phyloP scores from a whole-genome alignment of 2,113 vertebrate species.

The Sceloporus undulatus region DNA sequence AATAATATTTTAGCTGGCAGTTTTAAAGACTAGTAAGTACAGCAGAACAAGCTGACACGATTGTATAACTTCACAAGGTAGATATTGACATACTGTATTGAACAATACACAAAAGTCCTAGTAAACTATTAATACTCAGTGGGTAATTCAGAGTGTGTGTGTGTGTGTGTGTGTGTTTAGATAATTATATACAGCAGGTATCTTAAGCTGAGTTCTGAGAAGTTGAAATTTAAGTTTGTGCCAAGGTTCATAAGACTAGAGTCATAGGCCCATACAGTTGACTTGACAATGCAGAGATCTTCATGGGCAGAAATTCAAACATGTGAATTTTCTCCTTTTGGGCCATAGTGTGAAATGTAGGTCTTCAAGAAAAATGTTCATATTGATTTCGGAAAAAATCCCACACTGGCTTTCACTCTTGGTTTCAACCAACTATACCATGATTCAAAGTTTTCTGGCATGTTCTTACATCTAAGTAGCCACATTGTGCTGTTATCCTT shows the following conservation, averaged over 20 bases:
- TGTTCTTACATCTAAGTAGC: neutral
- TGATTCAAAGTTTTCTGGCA: conserved; percentile 35
- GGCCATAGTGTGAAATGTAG: neutral
- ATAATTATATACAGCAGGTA: conserved; percentile 8
- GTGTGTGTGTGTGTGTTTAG: neutral
- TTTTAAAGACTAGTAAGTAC: conserved; percentile 39
- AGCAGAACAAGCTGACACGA: conserved; percentile 4
- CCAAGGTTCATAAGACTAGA: neutral
- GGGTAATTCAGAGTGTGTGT: neutral
- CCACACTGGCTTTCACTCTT: conserved; percentile 21
- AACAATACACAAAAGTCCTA: conserved; percentile 31
- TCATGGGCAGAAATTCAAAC: conserved; percentile 17
- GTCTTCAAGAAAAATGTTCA: conserved; percentile 23
- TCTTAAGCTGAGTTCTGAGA: conserved; percentile 1
- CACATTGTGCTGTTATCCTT: neutral
- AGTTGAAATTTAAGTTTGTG: neutral
- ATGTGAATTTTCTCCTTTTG: too few species aligned
- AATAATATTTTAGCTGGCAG: conserved; percentile 35
- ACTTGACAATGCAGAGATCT: conserved; percentile 19
- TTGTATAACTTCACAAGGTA: conserved; percentile 20
- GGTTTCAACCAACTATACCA: neutral
- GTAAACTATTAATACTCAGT: conserved; percentile 39
- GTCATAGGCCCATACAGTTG: neutral
- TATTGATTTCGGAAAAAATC: neutral
- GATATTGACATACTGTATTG: conserved; percentile 41